phyloP scores from a whole-genome alignment of 2,113 vertebrate species.

The Fregetta grallaria region DNA sequence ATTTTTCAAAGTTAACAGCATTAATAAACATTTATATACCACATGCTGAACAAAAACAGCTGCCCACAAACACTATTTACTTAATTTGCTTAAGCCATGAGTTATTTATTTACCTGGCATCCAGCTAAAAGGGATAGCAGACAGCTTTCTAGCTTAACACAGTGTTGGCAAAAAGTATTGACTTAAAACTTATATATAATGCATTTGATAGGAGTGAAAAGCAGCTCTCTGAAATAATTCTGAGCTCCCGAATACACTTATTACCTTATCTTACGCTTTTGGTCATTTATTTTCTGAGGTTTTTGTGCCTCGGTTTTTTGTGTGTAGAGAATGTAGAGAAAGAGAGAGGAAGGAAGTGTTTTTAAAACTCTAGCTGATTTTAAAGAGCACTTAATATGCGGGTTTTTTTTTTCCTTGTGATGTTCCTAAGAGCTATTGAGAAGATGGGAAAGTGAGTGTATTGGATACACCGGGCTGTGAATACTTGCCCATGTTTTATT shows the following conservation, averaged over 20 bases:
- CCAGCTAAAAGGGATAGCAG: background rate
- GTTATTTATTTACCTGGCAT: constrained; percentile 9
- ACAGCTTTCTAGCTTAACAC: background rate
- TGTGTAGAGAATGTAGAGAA: background rate
- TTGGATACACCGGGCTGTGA: background rate
- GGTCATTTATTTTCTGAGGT: background rate
- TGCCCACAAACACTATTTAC: background rate
- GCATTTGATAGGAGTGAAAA: background rate
- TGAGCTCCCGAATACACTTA: background rate
- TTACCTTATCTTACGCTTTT: background rate
- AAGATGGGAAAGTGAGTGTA: background rate
- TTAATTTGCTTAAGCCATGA: constrained; percentile 16
- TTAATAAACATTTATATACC: constrained; percentile 5
- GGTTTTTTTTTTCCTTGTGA: background rate
- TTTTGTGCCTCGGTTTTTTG: background rate
- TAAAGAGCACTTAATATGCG: background rate
- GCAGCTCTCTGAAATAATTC: background rate
- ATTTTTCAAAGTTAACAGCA: constrained; percentile 4
- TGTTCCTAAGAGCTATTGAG: background rate
- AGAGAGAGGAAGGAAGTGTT: background rate
- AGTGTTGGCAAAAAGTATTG: background rate
- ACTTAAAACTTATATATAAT: background rate
- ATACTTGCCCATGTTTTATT: background rate
- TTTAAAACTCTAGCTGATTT: background rate
- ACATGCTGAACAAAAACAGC: background rate